Percentiles rank a stretch among this genome's conserved stretches.
Evolutionary conservation across 2,113 vertebrate genomes (phyloP).

Genomic region (Indri indri): DNA sequence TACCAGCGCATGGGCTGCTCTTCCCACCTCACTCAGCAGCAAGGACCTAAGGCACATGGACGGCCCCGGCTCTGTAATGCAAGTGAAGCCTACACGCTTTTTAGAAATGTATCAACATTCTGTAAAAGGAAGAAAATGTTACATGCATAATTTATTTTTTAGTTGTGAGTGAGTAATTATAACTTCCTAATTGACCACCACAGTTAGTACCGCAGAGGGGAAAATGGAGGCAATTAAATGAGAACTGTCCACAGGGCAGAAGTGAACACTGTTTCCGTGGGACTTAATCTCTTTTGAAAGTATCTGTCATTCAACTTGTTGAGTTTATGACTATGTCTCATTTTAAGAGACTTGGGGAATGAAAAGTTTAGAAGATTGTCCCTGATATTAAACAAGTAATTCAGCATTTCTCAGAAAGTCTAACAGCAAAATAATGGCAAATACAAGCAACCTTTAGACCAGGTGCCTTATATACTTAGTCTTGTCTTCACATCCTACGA

Average conservation of each 20-base stretch:
- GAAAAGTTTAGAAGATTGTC: background rate
- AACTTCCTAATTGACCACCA: background rate
- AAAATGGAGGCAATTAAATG: background rate
- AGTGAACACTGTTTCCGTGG: background rate
- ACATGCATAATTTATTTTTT: background rate
- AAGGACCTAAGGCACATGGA: rapidly evolving
- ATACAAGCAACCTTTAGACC: background rate
- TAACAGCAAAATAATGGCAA: background rate
- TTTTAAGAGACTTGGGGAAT: background rate
- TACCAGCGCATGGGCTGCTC: rapidly evolving
- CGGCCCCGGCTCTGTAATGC: background rate
- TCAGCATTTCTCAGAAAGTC: background rate
- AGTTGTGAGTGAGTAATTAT: background rate
- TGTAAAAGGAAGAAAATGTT: background rate
- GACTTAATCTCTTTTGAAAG: background rate
- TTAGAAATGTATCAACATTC: background rate
- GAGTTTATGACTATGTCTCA: background rate
- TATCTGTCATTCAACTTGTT: background rate
- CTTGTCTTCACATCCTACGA: background rate
- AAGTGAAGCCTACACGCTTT: background rate
- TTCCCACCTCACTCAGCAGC: background rate
- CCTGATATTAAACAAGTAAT: background rate
- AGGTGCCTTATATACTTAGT: too few relatives aligned
- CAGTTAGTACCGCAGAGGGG: background rate
- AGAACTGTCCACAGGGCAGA: background rate